Evolutionary conservation across 2,888 invertebrate genomes (phyloP).

Genomic region (Drosophila maculinotata): DNA sequence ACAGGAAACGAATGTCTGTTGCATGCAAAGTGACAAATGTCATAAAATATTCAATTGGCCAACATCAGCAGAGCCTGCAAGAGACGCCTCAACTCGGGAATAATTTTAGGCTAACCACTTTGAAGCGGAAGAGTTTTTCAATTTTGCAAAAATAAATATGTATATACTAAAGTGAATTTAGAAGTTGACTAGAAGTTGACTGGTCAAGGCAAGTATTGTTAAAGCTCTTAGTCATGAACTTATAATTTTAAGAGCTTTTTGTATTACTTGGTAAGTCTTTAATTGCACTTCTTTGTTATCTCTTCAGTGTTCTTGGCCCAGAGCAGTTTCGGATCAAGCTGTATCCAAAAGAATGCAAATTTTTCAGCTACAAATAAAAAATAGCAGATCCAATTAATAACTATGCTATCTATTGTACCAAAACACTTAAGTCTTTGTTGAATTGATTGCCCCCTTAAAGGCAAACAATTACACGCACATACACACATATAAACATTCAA

Average conservation of each 20-base stretch:
- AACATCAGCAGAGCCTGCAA: slow-evolving; percentile 24
- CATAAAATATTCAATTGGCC: slow-evolving; percentile 76
- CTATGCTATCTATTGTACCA: slow-evolving; percentile 14
- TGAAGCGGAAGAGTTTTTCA: background rate
- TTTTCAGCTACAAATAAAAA: slow-evolving; percentile 1
- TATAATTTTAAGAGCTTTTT: no score
- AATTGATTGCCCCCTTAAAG: slow-evolving; percentile 43
- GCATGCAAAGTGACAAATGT: slow-evolving; percentile 73
- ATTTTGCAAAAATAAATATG: background rate
- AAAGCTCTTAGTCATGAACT: no score
- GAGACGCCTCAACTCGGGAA: slow-evolving; percentile 8
- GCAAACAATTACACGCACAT: slow-evolving; percentile 46
- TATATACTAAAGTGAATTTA: no score
- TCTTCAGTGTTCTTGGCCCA: no score
- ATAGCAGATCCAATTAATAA: slow-evolving; percentile 37
- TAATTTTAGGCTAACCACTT: slow-evolving; percentile 9
- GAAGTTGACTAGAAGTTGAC: no score
- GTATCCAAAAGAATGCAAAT: background rate
- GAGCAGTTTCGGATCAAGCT: no score
- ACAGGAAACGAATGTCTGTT: slow-evolving; percentile 76
- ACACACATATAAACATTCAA: slow-evolving; percentile 22
- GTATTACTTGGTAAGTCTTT: no score
- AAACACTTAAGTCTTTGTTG: slow-evolving; percentile 43
- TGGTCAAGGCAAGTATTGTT: no score
- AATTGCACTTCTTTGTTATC: no score